A percentile compares a stretch with the other conserved stretches of the same genome.
Conservation (phyloP, 2,888 invertebrate genomes). For the Lucinisca nassula region DNA sequence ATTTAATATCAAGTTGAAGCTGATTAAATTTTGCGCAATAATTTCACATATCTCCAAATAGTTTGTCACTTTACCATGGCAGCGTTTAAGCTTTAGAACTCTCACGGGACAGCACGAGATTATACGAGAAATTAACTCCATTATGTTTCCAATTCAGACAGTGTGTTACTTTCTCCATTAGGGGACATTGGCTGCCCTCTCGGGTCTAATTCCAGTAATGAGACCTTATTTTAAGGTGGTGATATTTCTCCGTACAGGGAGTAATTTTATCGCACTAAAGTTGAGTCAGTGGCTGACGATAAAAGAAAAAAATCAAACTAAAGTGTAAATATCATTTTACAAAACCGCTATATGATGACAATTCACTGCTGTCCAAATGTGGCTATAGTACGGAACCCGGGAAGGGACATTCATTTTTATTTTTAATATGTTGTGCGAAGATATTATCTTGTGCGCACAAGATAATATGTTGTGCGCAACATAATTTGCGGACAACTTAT, state of each 20-base stretch:
- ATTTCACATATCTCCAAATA: constrained; percentile 1
- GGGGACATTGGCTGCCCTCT: constrained; percentile 13
- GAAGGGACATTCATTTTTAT: too few relatives aligned
- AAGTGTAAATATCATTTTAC: too few relatives aligned
- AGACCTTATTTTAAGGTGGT: constrained; percentile 16
- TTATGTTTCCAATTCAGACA: constrained; percentile 23
- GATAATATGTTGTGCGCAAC: too few relatives aligned
- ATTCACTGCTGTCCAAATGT: too few relatives aligned
- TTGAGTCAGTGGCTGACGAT: not conserved
- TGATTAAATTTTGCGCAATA: constrained; percentile 19
- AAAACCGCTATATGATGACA: too few relatives aligned
- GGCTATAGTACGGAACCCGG: too few relatives aligned
- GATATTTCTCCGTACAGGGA: not conserved
- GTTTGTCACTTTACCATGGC: constrained; percentile 11
- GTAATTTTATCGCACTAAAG: constrained; percentile 6
- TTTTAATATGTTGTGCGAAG: too few relatives aligned
- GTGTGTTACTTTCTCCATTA: constrained; percentile 17
- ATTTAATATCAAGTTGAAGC: constrained; percentile 9
- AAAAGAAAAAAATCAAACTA: not conserved
- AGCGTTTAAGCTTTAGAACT: constrained; percentile 12
- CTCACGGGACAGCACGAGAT: constrained; percentile 12
- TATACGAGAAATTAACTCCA: constrained; percentile 29
- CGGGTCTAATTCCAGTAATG: constrained; percentile 4
- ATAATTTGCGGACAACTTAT: too few relatives aligned
- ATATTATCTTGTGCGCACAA: too few relatives aligned